A percentile compares a stretch with the other conserved stretches of the same genome.
Conservation (phyloP, 2,888 invertebrate species). For the Steinernema hermaphroditum region DNA sequence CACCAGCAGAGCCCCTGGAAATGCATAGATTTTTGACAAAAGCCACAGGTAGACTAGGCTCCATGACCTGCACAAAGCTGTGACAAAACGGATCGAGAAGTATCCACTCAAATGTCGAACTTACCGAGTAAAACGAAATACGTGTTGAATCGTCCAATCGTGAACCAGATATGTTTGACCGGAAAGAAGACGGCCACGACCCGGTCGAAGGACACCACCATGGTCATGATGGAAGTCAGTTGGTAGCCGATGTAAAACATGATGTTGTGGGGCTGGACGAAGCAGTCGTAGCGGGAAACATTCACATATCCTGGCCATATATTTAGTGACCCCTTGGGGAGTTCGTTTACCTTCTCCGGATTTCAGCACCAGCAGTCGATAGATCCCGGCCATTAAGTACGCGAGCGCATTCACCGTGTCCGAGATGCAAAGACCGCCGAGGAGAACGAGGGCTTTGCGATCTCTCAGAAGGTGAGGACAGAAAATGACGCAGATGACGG, state of each 20-base stretch:
- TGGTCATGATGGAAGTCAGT: conserved; percentile 14
- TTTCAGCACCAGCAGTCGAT: neutral
- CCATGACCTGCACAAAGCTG: too few species aligned
- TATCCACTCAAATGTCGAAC: neutral
- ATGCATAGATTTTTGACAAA: too few species aligned
- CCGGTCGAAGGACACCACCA: conserved; percentile 20
- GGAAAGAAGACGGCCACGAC: conserved; percentile 13
- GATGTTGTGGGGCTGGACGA: conserved; percentile 3
- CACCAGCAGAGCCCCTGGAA: neutral
- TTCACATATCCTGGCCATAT: neutral
- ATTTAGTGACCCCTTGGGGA: too few species aligned
- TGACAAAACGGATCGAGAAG: too few species aligned
- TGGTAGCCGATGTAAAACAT: conserved; percentile 14
- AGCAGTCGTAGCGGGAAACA: neutral
- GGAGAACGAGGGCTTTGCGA: neutral
- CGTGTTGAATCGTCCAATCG: conserved; percentile 1
- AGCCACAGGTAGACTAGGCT: too few species aligned
- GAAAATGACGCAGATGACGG: conserved; percentile 1
- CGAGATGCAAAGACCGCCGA: neutral
- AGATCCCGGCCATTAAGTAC: conserved; percentile 1
- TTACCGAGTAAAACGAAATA: neutral
- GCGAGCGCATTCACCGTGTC: conserved; percentile 6
- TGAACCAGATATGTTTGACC: neutral
- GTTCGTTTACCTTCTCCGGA: neutral
- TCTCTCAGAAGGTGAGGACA: conserved; percentile 1